Evolutionary conservation across 2,888 invertebrate species (phyloP), one percentile per base, ranked within the genome.

Genomic region (Cancer borealis): DNA sequence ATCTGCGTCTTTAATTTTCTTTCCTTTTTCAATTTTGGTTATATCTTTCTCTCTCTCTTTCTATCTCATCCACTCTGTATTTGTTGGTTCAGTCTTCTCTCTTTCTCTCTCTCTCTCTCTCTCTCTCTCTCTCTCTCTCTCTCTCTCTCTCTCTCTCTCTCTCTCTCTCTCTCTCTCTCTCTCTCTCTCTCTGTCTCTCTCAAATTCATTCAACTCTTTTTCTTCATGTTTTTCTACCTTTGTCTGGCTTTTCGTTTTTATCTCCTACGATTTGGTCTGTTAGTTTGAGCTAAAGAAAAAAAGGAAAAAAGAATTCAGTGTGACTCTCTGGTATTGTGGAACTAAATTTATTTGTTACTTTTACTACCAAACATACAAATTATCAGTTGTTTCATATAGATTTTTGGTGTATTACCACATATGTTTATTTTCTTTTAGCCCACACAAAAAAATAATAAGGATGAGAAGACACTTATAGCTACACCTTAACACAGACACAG

Each of bases 81-180:
- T 54, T 0, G 1, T 54, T 54, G 8, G 5, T 49, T 49, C 49
- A 8, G 6, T 49, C 49, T 10, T 54, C 54, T 2, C 3, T 54
- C 54, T 54, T 14, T 54, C 54, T 54, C 54, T 54, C 49, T 66
- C 66, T 66, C n/a, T 66, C n/a, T 66, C n/a, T 66, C 66, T 66
- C n/a, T 66, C 66, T 66, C n/a, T 66, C 66, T 54, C 54, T 54
- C 54, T 49, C 60, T 66, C 60, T 5, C 60, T 66, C n/a, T 5
- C 21, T n/a, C 17, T 21, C 1, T 21, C n/a, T 66, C 66, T 66
- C 66, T 66, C 66, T 66, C 66, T 66, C 66, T 66, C 66, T 66
- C 66, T 66, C 66, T 66, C 66, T 66, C 66, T 66, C 66, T 66
- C 66, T 66, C 66, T 66, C 66, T 66, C n/a, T 66, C n/a, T 66